These are phyloP conservation scores for Carpatolechia fugitivella DNA, from an alignment of 2,888 invertebrate genomes.

Conservation along the genomic window DNA sequence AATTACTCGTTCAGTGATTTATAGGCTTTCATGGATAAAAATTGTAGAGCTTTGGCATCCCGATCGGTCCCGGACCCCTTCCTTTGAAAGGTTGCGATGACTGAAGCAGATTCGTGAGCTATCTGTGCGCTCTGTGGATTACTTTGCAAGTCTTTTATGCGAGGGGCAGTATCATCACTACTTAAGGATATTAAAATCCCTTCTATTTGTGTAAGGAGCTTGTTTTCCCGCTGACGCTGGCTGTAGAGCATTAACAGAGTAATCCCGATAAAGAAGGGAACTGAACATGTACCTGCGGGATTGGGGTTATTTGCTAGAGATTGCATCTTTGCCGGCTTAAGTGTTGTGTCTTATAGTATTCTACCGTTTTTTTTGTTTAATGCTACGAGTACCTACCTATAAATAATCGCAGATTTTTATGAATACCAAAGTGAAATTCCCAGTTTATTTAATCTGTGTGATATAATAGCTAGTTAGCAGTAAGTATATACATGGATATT, in stretches of 20 bases:
- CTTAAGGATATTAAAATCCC: conserved; percentile 79
- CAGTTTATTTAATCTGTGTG: too few relatives aligned
- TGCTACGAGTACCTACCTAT: too few relatives aligned
- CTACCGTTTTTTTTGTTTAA: too few relatives aligned
- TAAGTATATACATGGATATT: too few relatives aligned
- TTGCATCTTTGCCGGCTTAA: background rate
- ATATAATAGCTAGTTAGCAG: too few relatives aligned
- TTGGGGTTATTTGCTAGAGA: background rate
- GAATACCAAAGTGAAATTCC: too few relatives aligned
- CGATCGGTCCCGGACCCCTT: conserved; percentile 63
- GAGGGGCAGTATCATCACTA: conserved; percentile 73
- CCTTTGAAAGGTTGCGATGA: conserved; percentile 76
- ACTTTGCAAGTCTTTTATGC: conserved; percentile 77
- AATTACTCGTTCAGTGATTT: too few relatives aligned
- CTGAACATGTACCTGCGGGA: background rate
- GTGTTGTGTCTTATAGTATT: too few relatives aligned
- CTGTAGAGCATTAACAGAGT: conserved; percentile 35
- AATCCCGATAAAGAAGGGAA: conserved; percentile 53
- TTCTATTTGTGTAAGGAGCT: conserved; percentile 73
- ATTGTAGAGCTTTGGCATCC: conserved; percentile 49
- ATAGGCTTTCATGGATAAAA: conserved; percentile 17
- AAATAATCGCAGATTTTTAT: too few relatives aligned
- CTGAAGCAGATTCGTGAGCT: conserved; percentile 75
- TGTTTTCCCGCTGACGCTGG: conserved; percentile 52
- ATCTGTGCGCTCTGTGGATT: conserved; percentile 72